These are phyloP conservation scores for Acleris cristana DNA, from an alignment of 2,888 invertebrate genomes.

Conservation along the genomic window DNA sequence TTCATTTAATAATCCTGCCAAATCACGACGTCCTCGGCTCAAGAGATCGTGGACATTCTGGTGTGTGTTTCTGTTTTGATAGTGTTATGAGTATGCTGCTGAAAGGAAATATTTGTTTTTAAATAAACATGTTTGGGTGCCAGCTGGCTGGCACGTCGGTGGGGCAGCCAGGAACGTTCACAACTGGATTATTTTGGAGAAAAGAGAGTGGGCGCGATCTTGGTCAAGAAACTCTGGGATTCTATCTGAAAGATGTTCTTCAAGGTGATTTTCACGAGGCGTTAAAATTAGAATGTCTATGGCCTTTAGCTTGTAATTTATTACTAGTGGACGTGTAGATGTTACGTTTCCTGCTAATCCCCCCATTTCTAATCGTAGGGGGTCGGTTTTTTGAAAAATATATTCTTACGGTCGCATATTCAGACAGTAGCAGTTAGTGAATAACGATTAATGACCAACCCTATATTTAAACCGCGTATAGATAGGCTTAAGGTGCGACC, in stretches of 20 bases:
- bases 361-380: too few species aligned
- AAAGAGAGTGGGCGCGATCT: conserved; percentile 34
- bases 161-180: conserved; percentile 2
- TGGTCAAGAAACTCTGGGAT: conserved; percentile 16
- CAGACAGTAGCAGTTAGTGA: too few species aligned
- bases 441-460: too few species aligned
- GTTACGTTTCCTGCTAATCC: too few species aligned
- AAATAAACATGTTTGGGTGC: conserved; percentile 41
- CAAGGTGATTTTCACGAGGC: not conserved
- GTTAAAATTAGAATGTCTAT: not conserved
- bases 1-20: conserved; percentile 43
- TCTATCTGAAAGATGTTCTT: not conserved
- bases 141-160: conserved; percentile 42
- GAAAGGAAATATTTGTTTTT: conserved; percentile 37
- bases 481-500: too few species aligned
- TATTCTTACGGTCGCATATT: too few species aligned
- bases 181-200: conserved; percentile 49
- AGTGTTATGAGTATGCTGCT: conserved; percentile 21
- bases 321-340: too few species aligned
- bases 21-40: not conserved
- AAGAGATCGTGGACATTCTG: not conserved
- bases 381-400: too few species aligned
- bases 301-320: not conserved
- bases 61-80: not conserved
- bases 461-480: too few species aligned